Percentiles rank a stretch among this genome's conserved stretches.
Evolutionary conservation across 2,888 invertebrate genomes (phyloP).

Genomic region (Oscheius sp.): DNA sequence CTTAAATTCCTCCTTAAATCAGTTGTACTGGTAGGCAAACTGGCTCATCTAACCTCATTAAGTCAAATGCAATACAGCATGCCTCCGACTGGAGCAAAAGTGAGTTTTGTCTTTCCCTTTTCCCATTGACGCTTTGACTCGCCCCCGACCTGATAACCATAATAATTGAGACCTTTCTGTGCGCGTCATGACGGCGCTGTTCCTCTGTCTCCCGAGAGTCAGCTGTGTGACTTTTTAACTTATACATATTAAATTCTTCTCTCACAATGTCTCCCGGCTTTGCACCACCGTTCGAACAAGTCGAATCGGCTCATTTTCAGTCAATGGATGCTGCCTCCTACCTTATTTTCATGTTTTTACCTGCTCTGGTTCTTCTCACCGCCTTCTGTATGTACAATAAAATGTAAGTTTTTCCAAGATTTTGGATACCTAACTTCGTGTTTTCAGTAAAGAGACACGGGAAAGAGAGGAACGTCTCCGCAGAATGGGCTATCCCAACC

Average conservation of each 20-base stretch:
- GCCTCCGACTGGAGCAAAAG: no score
- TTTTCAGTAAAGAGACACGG: slow-evolving; percentile 35
- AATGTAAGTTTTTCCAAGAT: slow-evolving; percentile 31
- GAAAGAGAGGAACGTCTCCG: slow-evolving; percentile 31
- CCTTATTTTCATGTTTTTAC: slow-evolving; percentile 37
- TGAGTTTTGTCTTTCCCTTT: no score
- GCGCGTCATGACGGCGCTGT: no score
- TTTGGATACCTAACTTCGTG: neutral
- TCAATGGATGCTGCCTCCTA: slow-evolving; percentile 37
- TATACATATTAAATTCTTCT: neutral
- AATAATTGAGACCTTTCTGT: no score
- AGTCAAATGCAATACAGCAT: no score
- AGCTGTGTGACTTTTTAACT: neutral
- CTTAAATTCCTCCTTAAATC: neutral
- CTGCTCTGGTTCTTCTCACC: slow-evolving; percentile 33
- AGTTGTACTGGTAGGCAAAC: neutral
- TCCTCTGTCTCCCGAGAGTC: neutral
- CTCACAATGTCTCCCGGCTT: neutral
- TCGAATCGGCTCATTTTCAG: slow-evolving; percentile 14
- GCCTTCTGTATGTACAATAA: slow-evolving; percentile 39
- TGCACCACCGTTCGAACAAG: neutral
- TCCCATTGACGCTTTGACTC: no score
- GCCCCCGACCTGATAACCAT: no score
- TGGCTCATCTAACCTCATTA: neutral
- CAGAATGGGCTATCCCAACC: slow-evolving; percentile 36